Base-by-base conservation (phyloP, 2,888 invertebrate genomes). In the Drosophila subquinaria region DNA sequence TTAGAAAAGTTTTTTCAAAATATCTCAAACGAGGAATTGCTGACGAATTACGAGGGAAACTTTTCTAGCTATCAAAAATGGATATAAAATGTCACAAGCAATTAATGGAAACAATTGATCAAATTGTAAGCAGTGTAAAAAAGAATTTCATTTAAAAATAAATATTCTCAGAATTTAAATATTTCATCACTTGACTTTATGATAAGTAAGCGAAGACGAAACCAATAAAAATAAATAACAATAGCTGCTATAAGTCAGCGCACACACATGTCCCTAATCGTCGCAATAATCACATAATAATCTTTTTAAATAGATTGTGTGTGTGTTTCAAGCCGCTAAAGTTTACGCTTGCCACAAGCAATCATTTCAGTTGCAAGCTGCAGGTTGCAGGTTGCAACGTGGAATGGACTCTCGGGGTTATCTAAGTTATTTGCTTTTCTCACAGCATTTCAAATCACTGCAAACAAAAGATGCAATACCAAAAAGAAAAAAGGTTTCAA, bases 361-460 rank as follows among this genome's bases (percentile, higher is more conserved):
- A 47, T 57, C 15, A 27, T 15, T 47, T 15, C 23, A 57, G 36
- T 57, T 47, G 57, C 57, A 36, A 11, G 38, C 13, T 35, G 10
- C 35, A 10, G 45, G 38, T 35, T 35, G 10, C 35, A 9, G 45
- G 45, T 47, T 36, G 57, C 57, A 47, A 11, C 42, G 33, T 45
- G 56, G 33, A 20, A n/a, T 45, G 23, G n/a, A 36, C 45, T 45
- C 35, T 45, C 23, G 45, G 56, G 43, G 56, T 60, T 59, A 63
- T 56, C 33, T 43, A 57, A 65, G 52, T 33, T 89, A 70, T 89
- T 86, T 89, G 78, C 71, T 71, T 84, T 89, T 89, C 88, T 80
- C 88, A 88, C 85, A 89, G 69, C 73, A 79, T 73, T 85, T 79
- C 57, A 65, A 86, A 88, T 81, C 76, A 81, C 83, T 38, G 73